phyloP scores from a whole-genome alignment of 2,113 vertebrate genomes.

The Elephantulus edwardii region DNA sequence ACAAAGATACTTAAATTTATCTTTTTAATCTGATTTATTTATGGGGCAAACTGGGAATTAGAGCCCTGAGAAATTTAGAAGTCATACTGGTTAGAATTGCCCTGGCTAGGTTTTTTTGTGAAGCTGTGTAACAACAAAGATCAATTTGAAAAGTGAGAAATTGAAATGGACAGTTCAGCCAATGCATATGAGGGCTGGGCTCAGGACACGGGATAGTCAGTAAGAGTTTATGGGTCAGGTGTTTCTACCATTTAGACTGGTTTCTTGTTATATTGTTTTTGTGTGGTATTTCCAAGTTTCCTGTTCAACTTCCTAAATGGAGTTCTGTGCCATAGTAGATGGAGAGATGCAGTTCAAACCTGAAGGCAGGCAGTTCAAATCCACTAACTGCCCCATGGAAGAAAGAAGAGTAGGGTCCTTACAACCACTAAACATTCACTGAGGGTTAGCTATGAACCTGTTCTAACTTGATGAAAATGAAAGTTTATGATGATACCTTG shows the following conservation, averaged over 20 bases:
- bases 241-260: neutral
- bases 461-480: too few relatives aligned
- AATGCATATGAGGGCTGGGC: neutral
- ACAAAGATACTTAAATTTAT: neutral
- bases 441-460: too few relatives aligned
- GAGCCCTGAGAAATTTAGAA: slow-evolving; percentile 6
- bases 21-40: neutral
- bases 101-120: neutral
- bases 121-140: neutral
- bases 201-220: neutral
- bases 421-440: too few relatives aligned
- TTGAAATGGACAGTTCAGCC: neutral
- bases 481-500: too few relatives aligned
- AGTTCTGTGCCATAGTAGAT: too few relatives aligned
- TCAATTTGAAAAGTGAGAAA: neutral
- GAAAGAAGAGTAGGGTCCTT: neutral
- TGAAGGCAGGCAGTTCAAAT: too few relatives aligned
- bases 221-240: neutral
- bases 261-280: neutral
- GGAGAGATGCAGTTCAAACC: too few relatives aligned
- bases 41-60: neutral
- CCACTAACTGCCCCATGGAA: neutral
- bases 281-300: slow-evolving; percentile 11
- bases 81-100: neutral
- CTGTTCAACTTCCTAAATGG: neutral